These are phyloP conservation scores for Spilarctia lutea DNA, from an alignment of 2,888 invertebrate genomes.

Conservation along the genomic window DNA sequence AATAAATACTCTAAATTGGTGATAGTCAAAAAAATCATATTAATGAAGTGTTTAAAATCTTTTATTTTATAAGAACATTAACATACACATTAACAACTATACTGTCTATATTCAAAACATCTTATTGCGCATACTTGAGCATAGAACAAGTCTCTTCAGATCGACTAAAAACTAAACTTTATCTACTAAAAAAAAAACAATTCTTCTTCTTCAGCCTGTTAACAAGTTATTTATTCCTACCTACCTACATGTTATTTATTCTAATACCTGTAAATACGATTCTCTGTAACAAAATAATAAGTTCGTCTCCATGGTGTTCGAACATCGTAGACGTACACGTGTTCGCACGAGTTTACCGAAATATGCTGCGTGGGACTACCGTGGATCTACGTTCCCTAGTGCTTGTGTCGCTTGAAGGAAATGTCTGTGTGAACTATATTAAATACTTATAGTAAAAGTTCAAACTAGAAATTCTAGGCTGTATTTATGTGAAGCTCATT, in stretches of 20 bases:
- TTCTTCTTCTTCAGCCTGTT: too few relatives aligned
- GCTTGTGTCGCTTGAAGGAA: constrained; percentile 16
- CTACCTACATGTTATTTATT: too few relatives aligned
- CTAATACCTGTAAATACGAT: too few relatives aligned
- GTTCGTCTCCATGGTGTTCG: constrained; percentile 11
- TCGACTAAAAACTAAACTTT: background rate
- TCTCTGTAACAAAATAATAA: too few relatives aligned
- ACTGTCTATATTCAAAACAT: background rate
- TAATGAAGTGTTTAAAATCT: background rate
- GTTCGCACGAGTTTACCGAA: constrained; percentile 17
- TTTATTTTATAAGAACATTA: background rate
- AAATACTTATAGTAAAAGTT: background rate
- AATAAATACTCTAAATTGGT: background rate
- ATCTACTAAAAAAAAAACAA: background rate
- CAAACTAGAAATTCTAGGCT: constrained; percentile 3
- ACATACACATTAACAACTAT: background rate
- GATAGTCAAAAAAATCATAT: background rate
- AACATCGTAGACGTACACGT: constrained; percentile 1
- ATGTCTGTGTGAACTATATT: constrained; percentile 1
- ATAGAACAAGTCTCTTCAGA: background rate
- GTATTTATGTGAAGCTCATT: background rate
- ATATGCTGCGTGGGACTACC: constrained; percentile 12
- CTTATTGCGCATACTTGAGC: background rate
- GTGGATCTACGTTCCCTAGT: constrained; percentile 10
- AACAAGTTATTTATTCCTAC: too few relatives aligned